Evolutionary conservation across 1,140 invertebrate genomes (phyloP).

Genomic region (Tigriopus japonicus): DNA sequence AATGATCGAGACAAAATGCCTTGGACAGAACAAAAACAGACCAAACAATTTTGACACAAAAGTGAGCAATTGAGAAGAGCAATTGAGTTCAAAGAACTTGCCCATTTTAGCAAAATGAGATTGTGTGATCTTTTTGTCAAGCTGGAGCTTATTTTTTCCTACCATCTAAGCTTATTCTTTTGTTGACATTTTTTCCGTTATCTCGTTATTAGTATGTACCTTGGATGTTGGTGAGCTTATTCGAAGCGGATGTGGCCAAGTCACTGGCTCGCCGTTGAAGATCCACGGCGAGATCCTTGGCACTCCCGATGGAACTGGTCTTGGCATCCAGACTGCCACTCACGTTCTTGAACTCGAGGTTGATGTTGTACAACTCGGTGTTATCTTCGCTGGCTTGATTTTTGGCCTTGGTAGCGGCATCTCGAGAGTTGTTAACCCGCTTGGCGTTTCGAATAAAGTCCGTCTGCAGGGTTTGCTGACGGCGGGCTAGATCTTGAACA

Average conservation of each 20-base stretch:
- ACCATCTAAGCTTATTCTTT: not conserved
- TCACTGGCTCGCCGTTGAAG: constrained; percentile 50
- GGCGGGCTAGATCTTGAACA: not conserved
- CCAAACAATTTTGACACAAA: too few species aligned
- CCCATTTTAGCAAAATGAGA: too few species aligned
- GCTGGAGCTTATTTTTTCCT: not conserved
- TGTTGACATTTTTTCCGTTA: not conserved
- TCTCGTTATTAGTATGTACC: constrained; percentile 31
- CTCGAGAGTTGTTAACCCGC: constrained; percentile 25
- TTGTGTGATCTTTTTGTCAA: too few species aligned
- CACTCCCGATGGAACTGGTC: constrained; percentile 37
- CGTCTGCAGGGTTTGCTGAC: constrained; percentile 15
- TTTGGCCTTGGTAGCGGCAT: constrained; percentile 9
- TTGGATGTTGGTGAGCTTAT: constrained; percentile 48
- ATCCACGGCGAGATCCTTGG: constrained; percentile 47
- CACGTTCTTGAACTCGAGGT: constrained; percentile 37
- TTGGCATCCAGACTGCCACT: constrained; percentile 37
- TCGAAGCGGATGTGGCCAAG: constrained; percentile 49
- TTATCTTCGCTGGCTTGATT: constrained; percentile 13
- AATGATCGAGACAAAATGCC: too few species aligned
- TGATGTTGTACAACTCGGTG: constrained; percentile 5
- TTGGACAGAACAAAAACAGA: too few species aligned
- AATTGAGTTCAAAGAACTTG: too few species aligned
- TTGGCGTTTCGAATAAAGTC: constrained; percentile 10
- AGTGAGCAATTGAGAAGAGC: too few species aligned